Evolutionary conservation across 2,888 invertebrate genomes (phyloP).

Genomic region (Dasysyrphus albostriatus): DNA sequence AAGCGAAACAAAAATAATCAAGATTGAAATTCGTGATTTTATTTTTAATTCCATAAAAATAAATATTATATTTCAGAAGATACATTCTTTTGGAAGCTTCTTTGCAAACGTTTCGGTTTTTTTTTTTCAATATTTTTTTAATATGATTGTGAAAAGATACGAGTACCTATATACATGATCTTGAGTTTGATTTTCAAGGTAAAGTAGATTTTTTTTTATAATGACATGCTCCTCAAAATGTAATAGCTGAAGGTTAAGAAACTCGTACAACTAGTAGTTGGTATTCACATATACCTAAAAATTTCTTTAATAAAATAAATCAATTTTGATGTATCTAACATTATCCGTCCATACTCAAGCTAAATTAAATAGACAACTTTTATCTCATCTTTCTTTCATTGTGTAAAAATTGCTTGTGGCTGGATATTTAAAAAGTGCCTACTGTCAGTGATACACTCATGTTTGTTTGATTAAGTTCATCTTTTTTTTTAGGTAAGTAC

Average conservation of each 20-base stretch:
- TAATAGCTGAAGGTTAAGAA: constrained; percentile 8
- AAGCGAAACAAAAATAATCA: background rate
- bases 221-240: background rate
- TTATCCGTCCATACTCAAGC: constrained; percentile 1
- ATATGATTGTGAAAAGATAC: background rate
- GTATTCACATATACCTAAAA: background rate
- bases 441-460: background rate
- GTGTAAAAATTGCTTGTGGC: background rate
- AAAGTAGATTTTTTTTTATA: background rate
- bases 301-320: constrained; percentile 29
- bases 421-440: constrained; percentile 11
- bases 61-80: background rate
- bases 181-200: constrained; percentile 9
- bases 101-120: background rate
- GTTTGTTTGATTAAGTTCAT: background rate
- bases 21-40: background rate
- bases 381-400: constrained; percentile 11
- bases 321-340: constrained; percentile 24
- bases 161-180: background rate
- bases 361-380: background rate
- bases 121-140: background rate
- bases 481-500: too few species aligned
- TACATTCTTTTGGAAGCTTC: background rate
- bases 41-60: too few species aligned
- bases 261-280: background rate